phyloP scores from a whole-genome alignment of 2,888 invertebrate species.

The Hybos culiciformis region DNA sequence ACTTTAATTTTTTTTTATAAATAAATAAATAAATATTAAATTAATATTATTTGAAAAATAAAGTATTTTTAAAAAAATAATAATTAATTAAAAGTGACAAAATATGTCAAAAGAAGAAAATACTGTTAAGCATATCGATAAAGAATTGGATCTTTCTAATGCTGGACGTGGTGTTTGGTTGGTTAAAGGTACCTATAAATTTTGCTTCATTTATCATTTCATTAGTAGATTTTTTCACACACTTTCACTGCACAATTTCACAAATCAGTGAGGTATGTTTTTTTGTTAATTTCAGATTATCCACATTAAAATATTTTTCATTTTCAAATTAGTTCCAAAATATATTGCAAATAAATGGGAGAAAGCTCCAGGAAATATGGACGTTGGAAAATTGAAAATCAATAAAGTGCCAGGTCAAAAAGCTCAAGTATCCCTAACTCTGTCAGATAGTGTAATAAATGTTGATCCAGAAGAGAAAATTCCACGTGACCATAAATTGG shows the following conservation, averaged over 20 bases:
- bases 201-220: too few relatives aligned
- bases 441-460: slow-evolving; percentile 68
- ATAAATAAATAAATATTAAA: too few relatives aligned
- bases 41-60: too few relatives aligned
- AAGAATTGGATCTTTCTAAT: slow-evolving; percentile 76
- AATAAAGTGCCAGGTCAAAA: slow-evolving; percentile 64
- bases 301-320: too few relatives aligned
- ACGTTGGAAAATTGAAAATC: slow-evolving; percentile 87
- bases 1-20: too few relatives aligned
- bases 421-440: slow-evolving; percentile 74
- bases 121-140: slow-evolving; percentile 46
- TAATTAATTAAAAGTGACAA: background rate
- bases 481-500: slow-evolving; percentile 83
- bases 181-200: too few relatives aligned
- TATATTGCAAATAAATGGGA: slow-evolving; percentile 94
- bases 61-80: background rate
- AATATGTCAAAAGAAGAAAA: slow-evolving; percentile 34
- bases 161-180: slow-evolving; percentile 90
- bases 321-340: too few relatives aligned
- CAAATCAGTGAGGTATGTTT: too few relatives aligned
- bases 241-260: too few relatives aligned
- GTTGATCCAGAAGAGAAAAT: slow-evolving; percentile 70
- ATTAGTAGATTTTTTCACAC: too few relatives aligned
- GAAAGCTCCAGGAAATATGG: slow-evolving; percentile 73
- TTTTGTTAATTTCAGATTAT: too few relatives aligned